A percentile compares a stretch with the other conserved stretches of the same genome.
Conservation (phyloP, 2,797 vertebrate species). For the Anomalospiza imberbis region DNA sequence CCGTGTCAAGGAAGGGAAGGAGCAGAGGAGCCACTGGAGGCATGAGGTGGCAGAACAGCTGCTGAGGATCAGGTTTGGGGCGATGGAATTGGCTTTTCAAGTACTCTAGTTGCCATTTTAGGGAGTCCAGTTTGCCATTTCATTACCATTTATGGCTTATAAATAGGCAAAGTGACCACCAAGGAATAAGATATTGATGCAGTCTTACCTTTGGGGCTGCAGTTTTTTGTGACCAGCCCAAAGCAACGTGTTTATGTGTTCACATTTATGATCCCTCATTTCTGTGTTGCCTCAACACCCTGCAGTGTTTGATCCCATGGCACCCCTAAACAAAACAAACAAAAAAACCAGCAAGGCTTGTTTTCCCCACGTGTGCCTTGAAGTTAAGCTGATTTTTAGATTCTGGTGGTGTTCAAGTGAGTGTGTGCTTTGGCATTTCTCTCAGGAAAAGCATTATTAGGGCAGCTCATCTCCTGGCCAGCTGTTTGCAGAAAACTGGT, state of each 20-base stretch:
- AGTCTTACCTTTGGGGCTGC: not conserved
- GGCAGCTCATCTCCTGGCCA: not conserved
- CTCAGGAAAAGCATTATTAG: not conserved
- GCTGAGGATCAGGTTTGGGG: not conserved
- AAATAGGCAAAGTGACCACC: not conserved
- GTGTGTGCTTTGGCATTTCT: not conserved
- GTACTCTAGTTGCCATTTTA: not conserved
- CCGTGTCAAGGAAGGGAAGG: not conserved
- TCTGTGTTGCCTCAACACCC: not conserved
- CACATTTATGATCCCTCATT: not conserved
- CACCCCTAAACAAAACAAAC: not conserved
- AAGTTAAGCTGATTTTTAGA: not conserved
- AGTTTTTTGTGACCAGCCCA: not conserved
- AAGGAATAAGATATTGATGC: not conserved
- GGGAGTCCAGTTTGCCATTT: not conserved
- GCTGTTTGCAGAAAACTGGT: not conserved
- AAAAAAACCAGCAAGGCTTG: not conserved
- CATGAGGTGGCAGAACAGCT: not conserved
- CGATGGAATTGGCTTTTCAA: not conserved
- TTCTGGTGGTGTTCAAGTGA: not conserved
- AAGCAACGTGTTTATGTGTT: rapidly evolving
- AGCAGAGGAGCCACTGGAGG: not conserved
- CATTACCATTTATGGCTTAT: not conserved
- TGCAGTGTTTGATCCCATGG: not conserved
- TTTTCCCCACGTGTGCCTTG: not conserved